Evolutionary conservation across 2,888 invertebrate genomes (phyloP).

Genomic region (Dyspetes luteomarginatus): DNA sequence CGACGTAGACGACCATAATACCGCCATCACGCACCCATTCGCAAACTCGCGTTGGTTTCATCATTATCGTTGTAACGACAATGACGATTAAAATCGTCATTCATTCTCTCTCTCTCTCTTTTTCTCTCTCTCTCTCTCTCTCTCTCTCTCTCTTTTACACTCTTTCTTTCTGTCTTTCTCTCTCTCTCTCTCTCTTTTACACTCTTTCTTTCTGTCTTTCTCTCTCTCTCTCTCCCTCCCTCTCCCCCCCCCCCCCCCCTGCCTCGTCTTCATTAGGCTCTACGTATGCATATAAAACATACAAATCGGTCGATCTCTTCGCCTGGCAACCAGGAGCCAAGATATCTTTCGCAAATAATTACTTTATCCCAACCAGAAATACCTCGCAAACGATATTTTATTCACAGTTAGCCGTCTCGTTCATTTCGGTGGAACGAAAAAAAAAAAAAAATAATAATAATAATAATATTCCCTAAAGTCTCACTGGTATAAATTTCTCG

Average conservation of each 20-base stretch:
- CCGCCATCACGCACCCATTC: not conserved
- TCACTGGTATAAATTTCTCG: too few species aligned
- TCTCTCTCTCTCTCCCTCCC: too few species aligned
- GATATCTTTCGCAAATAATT: constrained; percentile 30
- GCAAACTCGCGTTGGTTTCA: constrained; percentile 8
- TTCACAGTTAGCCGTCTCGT: constrained; percentile 13
- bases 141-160: too few species aligned
- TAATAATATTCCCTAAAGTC: not conserved
- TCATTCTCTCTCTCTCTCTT: not conserved
- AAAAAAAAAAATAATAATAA: not conserved
- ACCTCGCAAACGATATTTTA: constrained; percentile 13
- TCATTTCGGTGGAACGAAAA: constrained; percentile 18
- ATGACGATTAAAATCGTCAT: not conserved
- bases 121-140: too few species aligned
- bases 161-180: not conserved
- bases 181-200: too few species aligned
- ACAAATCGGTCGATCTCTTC: constrained; percentile 18
- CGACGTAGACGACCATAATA: constrained; percentile 47
- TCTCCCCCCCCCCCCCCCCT: too few species aligned
- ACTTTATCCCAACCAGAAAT: constrained; percentile 1
- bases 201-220: too few species aligned
- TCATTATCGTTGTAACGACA: constrained; percentile 9
- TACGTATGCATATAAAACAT: not conserved
- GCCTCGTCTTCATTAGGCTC: not conserved
- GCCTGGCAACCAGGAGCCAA: constrained; percentile 41